A percentile compares a stretch with the other conserved stretches of the same genome.
phyloP scores from a whole-genome alignment of 2,797 vertebrate species.

The Danio aesculapii region DNA sequence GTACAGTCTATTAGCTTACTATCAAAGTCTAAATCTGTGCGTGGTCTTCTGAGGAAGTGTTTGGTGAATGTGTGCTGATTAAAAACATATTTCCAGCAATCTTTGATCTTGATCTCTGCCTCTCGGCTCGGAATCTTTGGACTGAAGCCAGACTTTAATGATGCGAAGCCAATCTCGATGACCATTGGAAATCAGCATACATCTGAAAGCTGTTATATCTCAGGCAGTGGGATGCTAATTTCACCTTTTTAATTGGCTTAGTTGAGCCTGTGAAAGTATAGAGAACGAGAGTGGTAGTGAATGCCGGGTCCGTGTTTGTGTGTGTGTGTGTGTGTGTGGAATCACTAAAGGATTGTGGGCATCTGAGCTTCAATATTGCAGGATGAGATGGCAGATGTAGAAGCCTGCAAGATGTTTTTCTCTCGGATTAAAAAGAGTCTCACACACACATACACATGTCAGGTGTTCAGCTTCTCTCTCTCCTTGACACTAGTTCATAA shows the following conservation, averaged over 20 bases:
- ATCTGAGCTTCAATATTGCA: background rate
- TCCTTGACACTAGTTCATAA: background rate
- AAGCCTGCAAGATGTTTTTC: conserved; percentile 18
- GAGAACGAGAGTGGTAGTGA: background rate
- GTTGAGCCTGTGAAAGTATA: background rate
- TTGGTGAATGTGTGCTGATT: conserved; percentile 7
- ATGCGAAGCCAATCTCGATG: background rate
- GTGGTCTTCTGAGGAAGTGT: background rate
- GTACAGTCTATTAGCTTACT: background rate
- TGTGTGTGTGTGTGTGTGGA: too few relatives aligned
- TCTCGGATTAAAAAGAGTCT: conserved; percentile 13
- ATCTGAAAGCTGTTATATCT: background rate
- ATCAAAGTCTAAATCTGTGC: background rate
- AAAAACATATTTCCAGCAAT: conserved; percentile 5
- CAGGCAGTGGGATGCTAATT: background rate
- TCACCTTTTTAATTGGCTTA: background rate
- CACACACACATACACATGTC: background rate
- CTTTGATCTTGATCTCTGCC: background rate
- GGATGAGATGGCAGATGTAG: background rate
- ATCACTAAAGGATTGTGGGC: background rate
- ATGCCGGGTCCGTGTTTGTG: background rate
- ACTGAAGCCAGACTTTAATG: conserved; percentile 3
- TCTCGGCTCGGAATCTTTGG: background rate
- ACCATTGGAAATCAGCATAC: background rate
- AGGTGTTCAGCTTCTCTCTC: background rate